phyloP scores from a whole-genome alignment of 2,888 invertebrate species.

The Synanthedon myopaeformis region DNA sequence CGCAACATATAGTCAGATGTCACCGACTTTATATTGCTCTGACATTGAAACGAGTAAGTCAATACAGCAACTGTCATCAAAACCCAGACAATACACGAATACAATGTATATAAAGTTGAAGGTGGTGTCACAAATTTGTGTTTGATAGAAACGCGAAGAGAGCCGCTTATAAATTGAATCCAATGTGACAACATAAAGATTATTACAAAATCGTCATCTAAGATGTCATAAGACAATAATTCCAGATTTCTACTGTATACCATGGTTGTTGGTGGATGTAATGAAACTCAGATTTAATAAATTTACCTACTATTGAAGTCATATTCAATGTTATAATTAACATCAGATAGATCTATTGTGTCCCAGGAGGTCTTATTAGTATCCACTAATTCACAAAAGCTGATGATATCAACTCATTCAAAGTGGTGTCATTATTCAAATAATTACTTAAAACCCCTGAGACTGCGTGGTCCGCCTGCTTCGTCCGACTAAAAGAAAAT shows the following conservation, averaged over 20 bases:
- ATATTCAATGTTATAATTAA: too few relatives aligned
- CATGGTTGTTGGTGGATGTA: not conserved
- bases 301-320: too few relatives aligned
- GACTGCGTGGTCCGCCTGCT: not conserved
- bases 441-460: not conserved
- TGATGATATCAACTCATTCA: too few relatives aligned
- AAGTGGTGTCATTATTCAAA: too few relatives aligned
- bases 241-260: constrained; percentile 15
- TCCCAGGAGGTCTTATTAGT: too few relatives aligned
- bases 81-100: constrained; percentile 12
- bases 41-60: not conserved
- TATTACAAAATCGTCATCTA: constrained; percentile 34
- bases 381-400: too few relatives aligned
- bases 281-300: too few relatives aligned
- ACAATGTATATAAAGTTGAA: constrained; percentile 20
- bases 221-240: constrained; percentile 26
- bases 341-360: too few relatives aligned
- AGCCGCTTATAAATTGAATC: constrained; percentile 24
- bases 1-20: not conserved
- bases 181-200: constrained; percentile 29
- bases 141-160: constrained; percentile 29
- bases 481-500: too few relatives aligned
- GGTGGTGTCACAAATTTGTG: constrained; percentile 31
- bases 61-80: not conserved
- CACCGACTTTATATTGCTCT: not conserved